Conservation (phyloP, 2,113 vertebrate species). For the Mohoua ochrocephala region DNA sequence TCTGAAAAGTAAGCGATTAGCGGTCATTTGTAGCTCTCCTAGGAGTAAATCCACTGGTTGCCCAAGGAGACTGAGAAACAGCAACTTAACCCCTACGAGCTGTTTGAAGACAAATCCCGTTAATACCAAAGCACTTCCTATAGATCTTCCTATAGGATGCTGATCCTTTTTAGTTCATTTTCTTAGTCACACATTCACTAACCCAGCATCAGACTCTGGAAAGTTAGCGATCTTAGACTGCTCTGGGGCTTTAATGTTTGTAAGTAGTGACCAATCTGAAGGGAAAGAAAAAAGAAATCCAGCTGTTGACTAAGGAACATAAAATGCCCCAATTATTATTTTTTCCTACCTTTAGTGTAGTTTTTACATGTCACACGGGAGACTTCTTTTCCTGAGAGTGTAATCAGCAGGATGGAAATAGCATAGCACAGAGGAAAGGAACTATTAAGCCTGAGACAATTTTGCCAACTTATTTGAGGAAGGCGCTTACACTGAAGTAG, state of each 20-base stretch:
- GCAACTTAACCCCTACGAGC: not conserved
- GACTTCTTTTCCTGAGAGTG: not conserved
- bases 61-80: not conserved
- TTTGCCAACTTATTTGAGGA: not conserved
- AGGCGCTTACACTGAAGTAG: not conserved
- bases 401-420: not conserved
- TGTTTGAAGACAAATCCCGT: not conserved
- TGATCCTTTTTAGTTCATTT: not conserved
- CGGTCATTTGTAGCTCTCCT: not conserved
- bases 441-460: not conserved
- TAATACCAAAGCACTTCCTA: not conserved
- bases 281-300: not conserved
- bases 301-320: not conserved
- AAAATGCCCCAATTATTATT: not conserved
- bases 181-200: not conserved
- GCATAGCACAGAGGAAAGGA: not conserved
- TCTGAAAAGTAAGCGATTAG: not conserved
- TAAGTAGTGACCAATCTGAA: not conserved
- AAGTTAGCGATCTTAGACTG: not conserved
- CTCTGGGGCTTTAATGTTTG: not conserved
- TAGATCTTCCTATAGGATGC: not conserved
- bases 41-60: not conserved
- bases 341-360: not conserved
- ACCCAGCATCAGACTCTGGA: not conserved
- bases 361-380: not conserved